These are phyloP conservation scores for Sarcophaga bullata DNA, from an alignment of 1,140 invertebrate genomes.

Conservation along the genomic window DNA sequence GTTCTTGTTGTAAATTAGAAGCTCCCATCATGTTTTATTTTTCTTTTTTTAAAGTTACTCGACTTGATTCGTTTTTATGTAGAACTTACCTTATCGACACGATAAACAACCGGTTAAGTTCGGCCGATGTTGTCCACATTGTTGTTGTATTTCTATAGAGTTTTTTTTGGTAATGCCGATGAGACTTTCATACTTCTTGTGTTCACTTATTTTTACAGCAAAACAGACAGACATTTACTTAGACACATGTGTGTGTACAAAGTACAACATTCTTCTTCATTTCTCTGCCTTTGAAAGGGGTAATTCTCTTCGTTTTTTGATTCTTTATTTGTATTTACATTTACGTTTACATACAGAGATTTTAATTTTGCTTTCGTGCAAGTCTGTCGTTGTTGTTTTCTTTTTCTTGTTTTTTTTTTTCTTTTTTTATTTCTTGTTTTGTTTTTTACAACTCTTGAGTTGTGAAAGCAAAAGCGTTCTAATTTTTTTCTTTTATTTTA, in stretches of 20 bases:
- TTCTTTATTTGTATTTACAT: background rate
- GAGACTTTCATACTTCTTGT: background rate
- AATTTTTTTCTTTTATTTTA: slow-evolving; percentile 32
- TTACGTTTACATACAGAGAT: background rate
- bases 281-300: background rate
- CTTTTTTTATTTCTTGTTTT: no score
- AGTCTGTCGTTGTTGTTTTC: background rate
- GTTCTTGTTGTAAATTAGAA: slow-evolving; percentile 7
- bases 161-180: background rate
- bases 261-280: background rate
- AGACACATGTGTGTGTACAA: no score
- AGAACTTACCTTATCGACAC: slow-evolving; percentile 6
- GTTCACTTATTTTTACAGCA: background rate
- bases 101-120: slow-evolving; percentile 13
- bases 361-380: slow-evolving; percentile 17
- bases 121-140: background rate
- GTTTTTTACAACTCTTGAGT: slow-evolving; percentile 12
- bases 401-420: background rate
- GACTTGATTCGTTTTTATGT: background rate
- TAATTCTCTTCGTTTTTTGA: background rate
- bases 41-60: background rate
- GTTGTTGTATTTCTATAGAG: background rate
- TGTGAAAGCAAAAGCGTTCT: slow-evolving; percentile 45
- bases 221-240: background rate
- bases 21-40: background rate